These are phyloP conservation scores for Nomada goodeniana DNA, from an alignment of 2,888 invertebrate species.

Conservation along the genomic window DNA sequence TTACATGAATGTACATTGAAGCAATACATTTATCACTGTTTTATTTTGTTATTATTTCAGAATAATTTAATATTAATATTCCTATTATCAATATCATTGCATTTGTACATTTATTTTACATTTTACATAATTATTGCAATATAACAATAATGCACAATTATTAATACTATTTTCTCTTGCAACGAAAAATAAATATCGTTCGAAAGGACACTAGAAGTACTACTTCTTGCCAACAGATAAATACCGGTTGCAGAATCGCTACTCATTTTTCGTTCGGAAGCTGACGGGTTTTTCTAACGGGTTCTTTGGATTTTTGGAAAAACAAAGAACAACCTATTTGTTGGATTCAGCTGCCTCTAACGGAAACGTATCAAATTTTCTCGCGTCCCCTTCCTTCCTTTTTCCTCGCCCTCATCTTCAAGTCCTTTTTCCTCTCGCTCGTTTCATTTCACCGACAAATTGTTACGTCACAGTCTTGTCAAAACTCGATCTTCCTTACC, in stretches of 20 bases:
- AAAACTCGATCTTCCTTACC: slow-evolving; percentile 65
- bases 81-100: too few relatives aligned
- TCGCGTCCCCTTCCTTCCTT: slow-evolving; percentile 27
- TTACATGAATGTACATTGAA: too few relatives aligned
- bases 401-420: slow-evolving; percentile 23
- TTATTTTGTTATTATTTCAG: too few relatives aligned
- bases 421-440: slow-evolving; percentile 32
- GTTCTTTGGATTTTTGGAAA: slow-evolving; percentile 47
- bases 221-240: neutral
- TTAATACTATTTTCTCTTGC: too few relatives aligned
- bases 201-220: too few relatives aligned
- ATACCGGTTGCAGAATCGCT: neutral
- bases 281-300: slow-evolving; percentile 33
- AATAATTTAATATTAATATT: too few relatives aligned
- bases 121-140: too few relatives aligned
- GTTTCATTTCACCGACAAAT: slow-evolving; percentile 51
- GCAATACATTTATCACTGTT: too few relatives aligned
- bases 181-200: too few relatives aligned
- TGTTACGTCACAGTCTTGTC: slow-evolving; percentile 65
- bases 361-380: slow-evolving; percentile 74
- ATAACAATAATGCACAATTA: too few relatives aligned
- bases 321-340: slow-evolving; percentile 62
- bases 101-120: too few relatives aligned
- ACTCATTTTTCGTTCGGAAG: neutral
- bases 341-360: slow-evolving; percentile 69